Evolutionary conservation across 2,888 invertebrate species (phyloP).

Genomic region (Nomada hirtipes): DNA sequence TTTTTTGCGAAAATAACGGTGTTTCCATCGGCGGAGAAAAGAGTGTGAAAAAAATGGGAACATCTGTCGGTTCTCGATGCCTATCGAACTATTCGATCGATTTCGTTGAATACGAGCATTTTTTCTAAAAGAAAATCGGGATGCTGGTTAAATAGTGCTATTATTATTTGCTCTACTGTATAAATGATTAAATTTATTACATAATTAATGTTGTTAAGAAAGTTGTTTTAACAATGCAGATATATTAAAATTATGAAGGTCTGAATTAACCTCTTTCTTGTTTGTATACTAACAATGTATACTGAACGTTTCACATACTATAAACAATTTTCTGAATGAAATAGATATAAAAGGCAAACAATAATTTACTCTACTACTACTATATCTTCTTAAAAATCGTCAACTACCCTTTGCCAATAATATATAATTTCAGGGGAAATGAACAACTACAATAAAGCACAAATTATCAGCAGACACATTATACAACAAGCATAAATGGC

Average conservation of each 20-base stretch:
- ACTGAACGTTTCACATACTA: too few species aligned
- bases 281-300: too few species aligned
- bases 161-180: neutral
- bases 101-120: slow-evolving; percentile 69
- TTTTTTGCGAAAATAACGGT: slow-evolving; percentile 83
- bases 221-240: neutral
- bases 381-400: too few species aligned
- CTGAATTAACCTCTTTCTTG: neutral
- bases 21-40: slow-evolving; percentile 72
- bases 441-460: too few species aligned
- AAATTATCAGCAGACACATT: neutral
- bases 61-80: slow-evolving; percentile 83
- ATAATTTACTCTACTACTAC: too few species aligned
- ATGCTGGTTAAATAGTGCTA: neutral
- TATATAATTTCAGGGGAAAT: too few species aligned
- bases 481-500: neutral
- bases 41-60: slow-evolving; percentile 79
- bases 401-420: too few species aligned
- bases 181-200: neutral
- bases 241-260: neutral
- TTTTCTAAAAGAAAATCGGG: neutral
- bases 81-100: slow-evolving; percentile 80
- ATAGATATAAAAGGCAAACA: too few species aligned
- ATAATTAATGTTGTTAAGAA: neutral
- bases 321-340: too few species aligned